A percentile compares a stretch with the other conserved stretches of the same genome.
These are phyloP conservation scores for Trematocara caparti DNA, from an alignment of 2,797 vertebrate species.

Conservation along the genomic window DNA sequence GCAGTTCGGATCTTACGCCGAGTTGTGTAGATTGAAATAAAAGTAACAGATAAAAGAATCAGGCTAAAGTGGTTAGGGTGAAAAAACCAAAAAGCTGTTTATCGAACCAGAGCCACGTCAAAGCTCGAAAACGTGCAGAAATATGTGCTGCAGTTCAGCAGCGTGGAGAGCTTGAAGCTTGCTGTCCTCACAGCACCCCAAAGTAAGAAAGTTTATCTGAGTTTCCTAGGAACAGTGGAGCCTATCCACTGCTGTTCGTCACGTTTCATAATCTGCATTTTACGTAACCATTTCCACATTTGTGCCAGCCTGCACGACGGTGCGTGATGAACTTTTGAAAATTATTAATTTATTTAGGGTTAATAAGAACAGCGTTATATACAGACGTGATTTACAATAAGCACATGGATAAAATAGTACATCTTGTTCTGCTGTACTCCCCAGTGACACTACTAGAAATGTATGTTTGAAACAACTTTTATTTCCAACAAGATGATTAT, in stretches of 20 bases:
- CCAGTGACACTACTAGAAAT: neutral
- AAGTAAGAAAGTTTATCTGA: slow-evolving; percentile 45
- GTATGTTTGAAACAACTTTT: neutral
- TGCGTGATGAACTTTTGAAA: neutral
- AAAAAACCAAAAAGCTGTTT: neutral
- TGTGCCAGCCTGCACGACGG: neutral
- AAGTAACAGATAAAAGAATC: slow-evolving; percentile 39
- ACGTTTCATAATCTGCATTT: slow-evolving; percentile 41
- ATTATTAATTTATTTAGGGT: slow-evolving; percentile 40
- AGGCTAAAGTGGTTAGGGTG: slow-evolving; percentile 1
- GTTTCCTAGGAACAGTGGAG: slow-evolving; percentile 21
- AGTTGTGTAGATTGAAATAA: slow-evolving; percentile 17
- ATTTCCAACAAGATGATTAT: neutral
- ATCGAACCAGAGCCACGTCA: slow-evolving; percentile 15
- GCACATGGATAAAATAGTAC: slow-evolving; percentile 23
- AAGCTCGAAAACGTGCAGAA: slow-evolving; percentile 5
- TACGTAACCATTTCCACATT: slow-evolving; percentile 11
- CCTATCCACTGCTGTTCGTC: slow-evolving; percentile 2
- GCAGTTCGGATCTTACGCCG: neutral
- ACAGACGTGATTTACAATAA: neutral
- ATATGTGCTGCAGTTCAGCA: neutral
- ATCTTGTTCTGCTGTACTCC: slow-evolving; percentile 20
- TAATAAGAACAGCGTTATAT: neutral
- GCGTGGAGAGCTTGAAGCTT: neutral
- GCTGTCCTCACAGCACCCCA: slow-evolving; percentile 63